Evolutionary conservation across 2,113 vertebrate species (phyloP), one percentile per base, ranked within the genome.

Genomic region (Silurus asotus): DNA sequence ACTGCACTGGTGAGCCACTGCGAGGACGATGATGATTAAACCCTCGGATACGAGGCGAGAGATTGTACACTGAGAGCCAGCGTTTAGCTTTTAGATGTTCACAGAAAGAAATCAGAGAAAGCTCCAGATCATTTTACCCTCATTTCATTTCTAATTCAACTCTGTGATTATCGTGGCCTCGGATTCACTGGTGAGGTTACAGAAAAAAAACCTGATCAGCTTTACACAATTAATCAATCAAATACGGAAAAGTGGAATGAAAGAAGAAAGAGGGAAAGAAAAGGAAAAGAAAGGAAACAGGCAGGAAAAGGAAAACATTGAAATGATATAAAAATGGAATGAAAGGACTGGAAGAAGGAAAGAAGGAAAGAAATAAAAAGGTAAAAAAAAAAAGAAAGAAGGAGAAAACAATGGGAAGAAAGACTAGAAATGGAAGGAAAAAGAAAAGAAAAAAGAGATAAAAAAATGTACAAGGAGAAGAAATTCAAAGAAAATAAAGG

Each of bases 181-280:
- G 2, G 72, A 37, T n/a, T 51, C 72, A 53, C 2, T 37, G 25
- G 25, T 28, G 28, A 69, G 25, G 65, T 15, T 14, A 37, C 11
- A 14, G 69, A 3, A 13, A 19, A 3, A 45, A 45, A 70, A 14
- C 14, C 10, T 9, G 8, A 19, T 8, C 14, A 67, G 65, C 14
- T 6, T 70, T 15, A 70, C 84, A 88, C 87, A 81, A 84, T 88
- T 59, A 80, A 87, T 20, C 8, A 83, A 85, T 85, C 87, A 69
- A 83, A 89, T 91, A 85, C 76, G 65, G 48, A 81, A 78, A 62
- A 77, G 69, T 61, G 51, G 72, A 20, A 62, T 23, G 61, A 61
- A 55, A 74, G 55, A 25, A 45, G 15, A 37, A 87, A 70, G 81
- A 83, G 85, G 80, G 75, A 83, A 82, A 82, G 45, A 78, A 83